These are phyloP conservation scores for Channallabes apus DNA, from an alignment of 2,797 vertebrate genomes.

Conservation along the genomic window DNA sequence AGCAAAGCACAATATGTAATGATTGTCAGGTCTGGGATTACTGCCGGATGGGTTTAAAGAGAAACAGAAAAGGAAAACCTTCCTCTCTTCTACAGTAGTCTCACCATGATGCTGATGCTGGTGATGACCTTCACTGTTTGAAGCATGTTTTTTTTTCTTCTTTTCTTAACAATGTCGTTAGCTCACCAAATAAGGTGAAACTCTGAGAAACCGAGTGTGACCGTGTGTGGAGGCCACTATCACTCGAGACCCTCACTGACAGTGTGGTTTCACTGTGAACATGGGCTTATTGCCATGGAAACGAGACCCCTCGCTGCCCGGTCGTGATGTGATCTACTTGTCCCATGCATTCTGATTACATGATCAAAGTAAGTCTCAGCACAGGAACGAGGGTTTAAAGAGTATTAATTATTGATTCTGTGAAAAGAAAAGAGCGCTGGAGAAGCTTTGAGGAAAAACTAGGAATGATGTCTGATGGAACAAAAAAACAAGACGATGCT, in stretches of 20 bases:
- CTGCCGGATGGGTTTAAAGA: not conserved
- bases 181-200: not conserved
- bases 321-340: conserved; percentile 13
- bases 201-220: not conserved
- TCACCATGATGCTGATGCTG: not conserved
- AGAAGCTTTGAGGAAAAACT: not conserved
- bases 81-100: no score
- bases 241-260: conserved; percentile 9
- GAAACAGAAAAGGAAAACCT: not conserved
- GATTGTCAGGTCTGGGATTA: not conserved
- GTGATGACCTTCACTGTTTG: not conserved
- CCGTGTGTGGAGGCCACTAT: conserved; percentile 1
- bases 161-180: not conserved
- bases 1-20: not conserved
- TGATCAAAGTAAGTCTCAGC: conserved; percentile 38
- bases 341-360: conserved; percentile 15
- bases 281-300: conserved; percentile 28
- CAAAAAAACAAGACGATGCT: no score
- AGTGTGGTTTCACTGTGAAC: not conserved
- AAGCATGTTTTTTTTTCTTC: not conserved
- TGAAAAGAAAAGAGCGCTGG: not conserved
- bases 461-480: not conserved
- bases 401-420: conserved; percentile 12
- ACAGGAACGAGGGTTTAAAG: conserved; percentile 7
- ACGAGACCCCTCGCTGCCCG: not conserved